Evolutionary conservation across 2,113 vertebrate species (phyloP).

Genomic region (Pygoscelis antarcticus): DNA sequence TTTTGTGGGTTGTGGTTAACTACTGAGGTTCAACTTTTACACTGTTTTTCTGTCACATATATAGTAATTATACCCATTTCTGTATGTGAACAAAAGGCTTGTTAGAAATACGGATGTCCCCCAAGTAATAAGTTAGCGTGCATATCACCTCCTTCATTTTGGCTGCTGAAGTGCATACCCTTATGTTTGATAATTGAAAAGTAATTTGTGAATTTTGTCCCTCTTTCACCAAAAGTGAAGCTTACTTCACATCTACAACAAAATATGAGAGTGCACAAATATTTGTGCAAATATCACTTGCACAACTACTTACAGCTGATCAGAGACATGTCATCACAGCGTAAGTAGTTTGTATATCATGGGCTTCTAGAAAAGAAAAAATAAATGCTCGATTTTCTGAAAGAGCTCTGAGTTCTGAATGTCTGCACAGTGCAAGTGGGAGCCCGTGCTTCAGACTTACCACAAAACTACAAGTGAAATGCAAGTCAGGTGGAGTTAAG

Average conservation of each 20-base stretch:
- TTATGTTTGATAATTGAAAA: background rate
- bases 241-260: background rate
- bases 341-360: fast-evolving
- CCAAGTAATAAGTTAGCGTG: background rate
- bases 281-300: background rate
- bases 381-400: background rate
- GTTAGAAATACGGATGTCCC: background rate
- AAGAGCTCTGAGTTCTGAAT: background rate
- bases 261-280: fast-evolving
- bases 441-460: background rate
- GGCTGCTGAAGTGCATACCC: background rate
- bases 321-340: fast-evolving
- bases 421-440: background rate
- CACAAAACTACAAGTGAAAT: background rate
- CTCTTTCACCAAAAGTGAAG: background rate
- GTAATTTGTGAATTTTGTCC: background rate
- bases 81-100: background rate
- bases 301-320: background rate
- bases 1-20: background rate
- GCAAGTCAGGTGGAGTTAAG: background rate
- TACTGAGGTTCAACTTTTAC: background rate
- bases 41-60: background rate
- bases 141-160: background rate
- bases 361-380: background rate
- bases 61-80: background rate